Evolutionary conservation across 2,797 vertebrate genomes (phyloP), one percentile per base, ranked within the genome.

Genomic region (Peromyscus nudipes): DNA sequence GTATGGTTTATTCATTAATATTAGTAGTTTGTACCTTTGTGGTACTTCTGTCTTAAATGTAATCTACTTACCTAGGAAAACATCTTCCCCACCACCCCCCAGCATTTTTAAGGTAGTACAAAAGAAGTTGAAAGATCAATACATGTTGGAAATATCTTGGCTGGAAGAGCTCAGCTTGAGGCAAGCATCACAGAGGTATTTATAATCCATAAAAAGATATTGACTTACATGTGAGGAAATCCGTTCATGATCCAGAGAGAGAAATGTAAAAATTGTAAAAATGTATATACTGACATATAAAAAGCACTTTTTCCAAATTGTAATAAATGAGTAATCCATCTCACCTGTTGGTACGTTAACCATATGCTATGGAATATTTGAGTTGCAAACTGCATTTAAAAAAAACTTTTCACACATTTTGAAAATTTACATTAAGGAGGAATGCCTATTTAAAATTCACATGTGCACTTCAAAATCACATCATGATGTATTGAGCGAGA

Each of bases 1-100:
- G 92, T 43, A 85, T 55, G 82, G 81, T 82, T 96, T 96, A 69
- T 95, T 97, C 95, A 97, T n/a, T 16, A 1, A 92, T 91, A 96
- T 80, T 52, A 67, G 46, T 31, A n/a, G 46, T 84, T 93, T 91
- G 23, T 64, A 49, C 57, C 55, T 75, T 34, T 12, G 21, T 11
- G 37, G 43, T 46, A 0, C n/a, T 82, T 92, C 91, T 34, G 43
- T 65, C 75, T 73, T 49, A 76, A 93, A 94, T 82, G 57, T 14
- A 82, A 92, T 17, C 55, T 83, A 57, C 49, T 46, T 71, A 29
- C 40, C 55, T 73, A 4, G 91, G 17, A 93, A 96, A 34, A 82
- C 5, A 73, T 80, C 57, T 37, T n/a, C 46, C 88, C 5, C 1
- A 6, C 34, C 43, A 6, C 4, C 34, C 31, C 25, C 52, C 14